These are phyloP conservation scores for Pempheris klunzingeri DNA, from an alignment of 2,797 vertebrate species.

Conservation along the genomic window DNA sequence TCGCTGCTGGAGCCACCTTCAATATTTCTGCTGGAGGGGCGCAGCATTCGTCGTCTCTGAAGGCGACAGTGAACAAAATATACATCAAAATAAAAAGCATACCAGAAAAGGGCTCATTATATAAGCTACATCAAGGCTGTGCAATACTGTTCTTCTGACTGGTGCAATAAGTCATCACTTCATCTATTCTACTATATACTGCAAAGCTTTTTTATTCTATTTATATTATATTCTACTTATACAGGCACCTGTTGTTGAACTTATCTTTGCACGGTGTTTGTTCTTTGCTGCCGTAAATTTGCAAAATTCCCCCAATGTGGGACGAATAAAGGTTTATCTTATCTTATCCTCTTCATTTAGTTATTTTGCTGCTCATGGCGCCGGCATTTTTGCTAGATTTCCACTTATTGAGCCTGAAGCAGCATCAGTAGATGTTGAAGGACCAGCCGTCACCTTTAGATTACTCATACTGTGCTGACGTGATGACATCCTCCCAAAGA, in stretches of 20 bases:
- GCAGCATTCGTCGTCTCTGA: background rate
- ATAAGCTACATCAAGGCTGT: too few relatives aligned
- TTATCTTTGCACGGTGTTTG: too few relatives aligned
- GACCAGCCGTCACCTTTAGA: slow-evolving; percentile 6
- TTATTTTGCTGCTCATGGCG: background rate
- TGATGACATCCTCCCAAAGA: background rate
- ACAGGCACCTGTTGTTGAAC: too few relatives aligned
- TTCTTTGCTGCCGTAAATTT: too few relatives aligned
- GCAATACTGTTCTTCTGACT: background rate
- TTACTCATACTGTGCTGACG: background rate
- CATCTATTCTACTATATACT: too few relatives aligned
- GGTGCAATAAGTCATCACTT: too few relatives aligned
- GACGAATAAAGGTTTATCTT: too few relatives aligned
- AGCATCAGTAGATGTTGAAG: slow-evolving; percentile 1
- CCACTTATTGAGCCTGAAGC: slow-evolving; percentile 13
- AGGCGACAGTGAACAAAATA: background rate
- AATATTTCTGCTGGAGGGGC: background rate
- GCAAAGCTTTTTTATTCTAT: too few relatives aligned
- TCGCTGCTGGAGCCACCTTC: background rate
- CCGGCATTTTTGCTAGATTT: background rate
- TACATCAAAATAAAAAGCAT: background rate
- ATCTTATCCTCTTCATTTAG: too few relatives aligned
- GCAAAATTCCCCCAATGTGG: too few relatives aligned
- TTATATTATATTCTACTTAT: too few relatives aligned
- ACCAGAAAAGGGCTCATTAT: too few relatives aligned